Evolutionary conservation across 2,888 invertebrate genomes (phyloP), one percentile per base, ranked within the genome.

Genomic region (Mellilla xanthometata): DNA sequence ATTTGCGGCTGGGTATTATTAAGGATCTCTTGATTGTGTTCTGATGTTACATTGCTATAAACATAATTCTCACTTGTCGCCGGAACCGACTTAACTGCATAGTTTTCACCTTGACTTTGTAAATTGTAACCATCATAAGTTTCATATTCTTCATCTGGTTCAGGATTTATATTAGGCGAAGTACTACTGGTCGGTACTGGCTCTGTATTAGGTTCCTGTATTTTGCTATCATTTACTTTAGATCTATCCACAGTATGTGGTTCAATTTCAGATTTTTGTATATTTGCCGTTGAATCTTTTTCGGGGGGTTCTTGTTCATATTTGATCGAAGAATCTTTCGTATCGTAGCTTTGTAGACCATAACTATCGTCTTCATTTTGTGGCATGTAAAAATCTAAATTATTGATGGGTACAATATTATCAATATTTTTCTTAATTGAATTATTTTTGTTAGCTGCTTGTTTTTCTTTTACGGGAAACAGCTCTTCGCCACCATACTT

Each of bases 251-350:
- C n/a, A 32, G 26, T 45, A n/a, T 31, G 34, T 13, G 31, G 12
- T 38, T 41, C 33, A 3, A 30, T 36, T 40, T 52, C 43, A 34
- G 39, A 26, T 51, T 32, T 15, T 22, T 40, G 8, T 28, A 46
- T 36, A 34, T 56, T 35, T 28, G 39, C 27, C 42, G 52, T 19
- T 12, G 60, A 29, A 48, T 68, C 65, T 53, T 67, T 71, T 55
- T 68, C 73, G 2, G 72, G 71, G 24, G 62, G 34, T 26, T 68
- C 64, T 7, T 63, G 41, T 24, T 52, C 43, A 43, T 60, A 55
- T 36, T 52, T 53, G 28, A 35, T 36, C 9, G 38, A 15, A 24
- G 39, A 36, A 19, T 48, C 49, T 23, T 49, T 39, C 36, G 22
- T 33, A 28, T 40, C 32, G 36, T 30, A 22, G 12, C 35, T 32